phyloP scores from a whole-genome alignment of 2,888 invertebrate species.

The Noctua janthe region DNA sequence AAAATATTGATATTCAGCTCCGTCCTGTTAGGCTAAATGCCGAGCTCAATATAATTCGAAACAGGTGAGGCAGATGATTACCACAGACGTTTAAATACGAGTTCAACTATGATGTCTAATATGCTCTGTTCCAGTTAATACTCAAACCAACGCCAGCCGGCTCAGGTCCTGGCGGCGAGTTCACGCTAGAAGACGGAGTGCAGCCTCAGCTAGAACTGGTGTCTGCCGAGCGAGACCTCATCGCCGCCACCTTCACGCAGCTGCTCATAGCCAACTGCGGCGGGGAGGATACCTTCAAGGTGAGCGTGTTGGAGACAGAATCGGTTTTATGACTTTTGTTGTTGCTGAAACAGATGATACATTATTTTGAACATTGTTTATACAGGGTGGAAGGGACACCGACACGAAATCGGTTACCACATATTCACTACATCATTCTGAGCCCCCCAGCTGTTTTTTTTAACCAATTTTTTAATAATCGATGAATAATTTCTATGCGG shows the following conservation, averaged over 20 bases:
- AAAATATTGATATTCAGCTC: background rate
- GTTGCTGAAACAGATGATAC: background rate
- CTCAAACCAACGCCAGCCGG: slow-evolving; percentile 74
- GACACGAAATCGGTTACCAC: no score
- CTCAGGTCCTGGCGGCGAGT: slow-evolving; percentile 90
- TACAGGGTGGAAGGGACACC: no score
- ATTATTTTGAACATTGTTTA: no score
- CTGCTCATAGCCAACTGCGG: slow-evolving; percentile 98
- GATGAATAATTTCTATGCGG: no score
- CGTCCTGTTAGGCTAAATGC: background rate
- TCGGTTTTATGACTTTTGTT: background rate
- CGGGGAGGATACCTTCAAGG: slow-evolving; percentile 98
- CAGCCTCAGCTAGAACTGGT: slow-evolving; percentile 96
- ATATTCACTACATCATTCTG: no score
- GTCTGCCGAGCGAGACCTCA: slow-evolving; percentile 96
- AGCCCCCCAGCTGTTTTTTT: no score
- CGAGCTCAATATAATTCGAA: background rate
- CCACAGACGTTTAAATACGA: background rate
- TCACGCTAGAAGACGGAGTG: slow-evolving; percentile 97
- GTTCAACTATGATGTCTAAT: background rate
- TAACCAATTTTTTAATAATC: no score
- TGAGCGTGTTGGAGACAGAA: slow-evolving; percentile 53
- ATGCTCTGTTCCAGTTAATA: slow-evolving; percentile 71
- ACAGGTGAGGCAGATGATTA: background rate
- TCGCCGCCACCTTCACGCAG: slow-evolving; percentile 97